Evolutionary conservation across 1,140 invertebrate genomes (phyloP).

Genomic region (Pogonus chalceus): DNA sequence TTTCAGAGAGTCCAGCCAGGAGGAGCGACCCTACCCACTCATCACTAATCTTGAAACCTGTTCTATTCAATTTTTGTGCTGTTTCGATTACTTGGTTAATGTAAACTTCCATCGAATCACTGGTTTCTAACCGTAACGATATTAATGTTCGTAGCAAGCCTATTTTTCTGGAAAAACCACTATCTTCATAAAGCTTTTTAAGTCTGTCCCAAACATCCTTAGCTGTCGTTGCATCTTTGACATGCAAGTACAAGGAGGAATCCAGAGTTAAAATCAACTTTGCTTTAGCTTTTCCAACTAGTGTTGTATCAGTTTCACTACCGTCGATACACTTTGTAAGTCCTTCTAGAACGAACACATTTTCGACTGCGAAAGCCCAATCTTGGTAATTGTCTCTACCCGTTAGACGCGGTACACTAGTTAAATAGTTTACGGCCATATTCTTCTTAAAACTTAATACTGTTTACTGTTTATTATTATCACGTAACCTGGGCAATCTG

Average conservation of each 20-base stretch:
- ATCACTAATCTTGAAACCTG: conserved; percentile 16
- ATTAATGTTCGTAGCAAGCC: not conserved
- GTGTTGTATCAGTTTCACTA: conserved; percentile 13
- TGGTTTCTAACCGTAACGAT: not conserved
- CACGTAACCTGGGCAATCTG: not conserved
- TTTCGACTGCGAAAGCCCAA: conserved; percentile 21
- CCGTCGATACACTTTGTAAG: conserved; percentile 18
- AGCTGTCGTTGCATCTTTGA: not conserved
- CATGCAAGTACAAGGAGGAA: not conserved
- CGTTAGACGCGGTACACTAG: conserved; percentile 20
- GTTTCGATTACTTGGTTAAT: not conserved
- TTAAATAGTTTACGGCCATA: conserved; percentile 19
- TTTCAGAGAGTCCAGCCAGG: conserved; percentile 22
- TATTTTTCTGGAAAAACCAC: not conserved
- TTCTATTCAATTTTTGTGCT: not conserved
- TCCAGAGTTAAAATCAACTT: not conserved
- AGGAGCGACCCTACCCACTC: conserved; percentile 23
- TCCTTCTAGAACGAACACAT: conserved; percentile 22
- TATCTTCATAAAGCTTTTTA: not conserved
- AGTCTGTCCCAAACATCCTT: not conserved
- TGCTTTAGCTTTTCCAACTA: conserved; percentile 1
- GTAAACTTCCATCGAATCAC: not conserved
- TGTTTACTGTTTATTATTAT: not conserved
- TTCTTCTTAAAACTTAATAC: conserved; percentile 1
- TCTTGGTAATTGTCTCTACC: conserved; percentile 21